These are phyloP conservation scores for Sebastes goodei DNA, from an alignment of 2,797 vertebrate species.

Conservation along the genomic window DNA sequence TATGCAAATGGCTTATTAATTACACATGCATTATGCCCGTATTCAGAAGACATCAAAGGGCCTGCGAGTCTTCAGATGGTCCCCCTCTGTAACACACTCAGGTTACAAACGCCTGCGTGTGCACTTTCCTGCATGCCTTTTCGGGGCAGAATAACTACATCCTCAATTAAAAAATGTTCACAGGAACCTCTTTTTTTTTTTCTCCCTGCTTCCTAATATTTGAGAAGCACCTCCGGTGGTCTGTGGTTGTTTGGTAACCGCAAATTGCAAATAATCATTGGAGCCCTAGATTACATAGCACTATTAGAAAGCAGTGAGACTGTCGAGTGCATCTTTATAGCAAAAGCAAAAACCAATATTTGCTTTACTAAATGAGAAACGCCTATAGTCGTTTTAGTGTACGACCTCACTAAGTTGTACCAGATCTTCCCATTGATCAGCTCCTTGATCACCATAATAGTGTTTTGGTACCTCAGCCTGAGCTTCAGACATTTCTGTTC, in stretches of 20 bases:
- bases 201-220: conserved; percentile 90
- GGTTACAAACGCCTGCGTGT: conserved; percentile 82
- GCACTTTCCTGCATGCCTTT: conserved; percentile 79
- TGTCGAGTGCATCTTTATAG: conserved; percentile 14
- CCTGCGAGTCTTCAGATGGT: conserved; percentile 85
- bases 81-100: conserved; percentile 74
- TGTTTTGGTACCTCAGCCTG: conserved; percentile 30
- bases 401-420: conserved; percentile 3
- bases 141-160: conserved; percentile 78
- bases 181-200: conserved; percentile 91
- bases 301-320: conserved; percentile 59
- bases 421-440: conserved; percentile 37
- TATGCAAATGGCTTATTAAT: conserved; percentile 99
- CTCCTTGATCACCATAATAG: conserved; percentile 34
- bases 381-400: not conserved
- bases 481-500: conserved; percentile 57
- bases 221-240: conserved; percentile 91
- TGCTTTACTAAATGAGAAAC: conserved; percentile 34
- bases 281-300: conserved; percentile 58
- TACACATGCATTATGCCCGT: conserved; percentile 96
- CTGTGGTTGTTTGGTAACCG: conserved; percentile 69
- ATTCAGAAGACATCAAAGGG: conserved; percentile 89
- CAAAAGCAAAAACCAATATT: conserved; percentile 41
- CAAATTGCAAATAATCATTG: conserved; percentile 73
- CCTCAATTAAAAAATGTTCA: conserved; percentile 95